Evolutionary conservation across 2,888 invertebrate genomes (phyloP).

Genomic region (Baccha elongata): DNA sequence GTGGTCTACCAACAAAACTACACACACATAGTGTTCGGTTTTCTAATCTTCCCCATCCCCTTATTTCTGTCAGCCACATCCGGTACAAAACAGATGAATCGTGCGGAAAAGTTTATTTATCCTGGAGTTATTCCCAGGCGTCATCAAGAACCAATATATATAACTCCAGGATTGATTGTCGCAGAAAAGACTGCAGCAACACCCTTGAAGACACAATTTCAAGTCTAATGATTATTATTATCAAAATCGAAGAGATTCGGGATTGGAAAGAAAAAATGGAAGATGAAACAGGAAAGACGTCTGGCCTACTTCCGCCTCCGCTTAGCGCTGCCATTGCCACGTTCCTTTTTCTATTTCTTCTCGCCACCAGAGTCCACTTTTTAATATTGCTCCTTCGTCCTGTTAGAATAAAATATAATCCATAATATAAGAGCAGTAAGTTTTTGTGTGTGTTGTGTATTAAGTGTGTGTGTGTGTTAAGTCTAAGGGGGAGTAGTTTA

Average conservation of each 20-base stretch:
- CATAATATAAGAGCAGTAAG: constrained; percentile 8
- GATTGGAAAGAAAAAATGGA: not conserved
- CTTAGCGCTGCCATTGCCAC: not conserved
- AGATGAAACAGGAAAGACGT: constrained; percentile 26
- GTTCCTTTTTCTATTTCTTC: constrained; percentile 1
- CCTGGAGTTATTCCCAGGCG: constrained; percentile 59
- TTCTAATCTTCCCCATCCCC: not conserved
- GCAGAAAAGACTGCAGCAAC: constrained; percentile 40
- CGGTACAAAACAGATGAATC: constrained; percentile 56
- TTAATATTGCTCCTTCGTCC: constrained; percentile 10
- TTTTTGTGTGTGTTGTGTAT: not conserved
- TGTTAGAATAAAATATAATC: not conserved
- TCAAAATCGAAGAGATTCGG: constrained; percentile 52
- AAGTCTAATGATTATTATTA: constrained; percentile 59
- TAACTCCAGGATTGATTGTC: constrained; percentile 64
- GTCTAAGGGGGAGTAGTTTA: constrained; percentile 19
- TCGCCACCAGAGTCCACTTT: constrained; percentile 19
- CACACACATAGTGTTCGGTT: constrained; percentile 21
- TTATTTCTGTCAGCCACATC: constrained; percentile 22
- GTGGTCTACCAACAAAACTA: constrained; percentile 26
- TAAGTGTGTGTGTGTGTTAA: constrained; percentile 7
- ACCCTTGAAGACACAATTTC: constrained; percentile 18
- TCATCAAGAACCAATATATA: constrained; percentile 66
- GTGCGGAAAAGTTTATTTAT: constrained; percentile 69
- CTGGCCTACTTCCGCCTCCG: constrained; percentile 30